Base-by-base conservation (phyloP, 2,888 invertebrate species). In the Nysson spinosus region DNA sequence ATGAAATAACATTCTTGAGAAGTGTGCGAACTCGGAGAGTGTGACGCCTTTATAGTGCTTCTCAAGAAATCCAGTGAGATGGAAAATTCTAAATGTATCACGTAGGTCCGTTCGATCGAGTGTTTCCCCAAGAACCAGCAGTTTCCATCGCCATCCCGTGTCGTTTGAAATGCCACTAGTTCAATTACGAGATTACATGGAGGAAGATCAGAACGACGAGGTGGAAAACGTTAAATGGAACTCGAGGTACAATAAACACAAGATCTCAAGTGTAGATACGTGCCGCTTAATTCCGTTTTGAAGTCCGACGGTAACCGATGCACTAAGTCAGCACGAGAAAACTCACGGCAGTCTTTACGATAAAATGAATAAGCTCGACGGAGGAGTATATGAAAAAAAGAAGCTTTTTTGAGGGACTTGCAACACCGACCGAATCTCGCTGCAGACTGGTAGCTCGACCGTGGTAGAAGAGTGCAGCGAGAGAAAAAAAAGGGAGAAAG, bases 361-460 rank as follows among this genome's bases (percentile, higher is more conserved):
- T 42, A n/a, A n/a, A 14, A 54, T 20, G 43, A 37, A 14, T 34
- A 28, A 26, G 35, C 28, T 4, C 12, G 32, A 17, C 20, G 43
- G 26, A n/a, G n/a, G 52, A 47, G 51, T 44, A 30, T 26, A 49
- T 12, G 12, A 54, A 42, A 49, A 19, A 32, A 20, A 9, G 14
- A 14, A 57, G 40, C 19, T 40, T 42, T 47, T 55, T 40, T 65
- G 42, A 56, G 42, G 22, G 20, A 43, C 68, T 66, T 67, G 72
- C 58, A 66, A 66, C 58, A 47, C 63, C 69, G 54, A 65, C 68
- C 68, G 51, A 67, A 69, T 42, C 79, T 52, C 66, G 68, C 50
- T 55, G 70, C 67, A 67, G 68, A 82, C 77, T 76, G 71, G 61
- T 49, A 47, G 58, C 64, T 37, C 56, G 52, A 24, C 56, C 51